A percentile compares a stretch with the other conserved stretches of the same genome.
Conservation (phyloP, 2,888 invertebrate genomes). For the Cecidostiba fungosa region DNA sequence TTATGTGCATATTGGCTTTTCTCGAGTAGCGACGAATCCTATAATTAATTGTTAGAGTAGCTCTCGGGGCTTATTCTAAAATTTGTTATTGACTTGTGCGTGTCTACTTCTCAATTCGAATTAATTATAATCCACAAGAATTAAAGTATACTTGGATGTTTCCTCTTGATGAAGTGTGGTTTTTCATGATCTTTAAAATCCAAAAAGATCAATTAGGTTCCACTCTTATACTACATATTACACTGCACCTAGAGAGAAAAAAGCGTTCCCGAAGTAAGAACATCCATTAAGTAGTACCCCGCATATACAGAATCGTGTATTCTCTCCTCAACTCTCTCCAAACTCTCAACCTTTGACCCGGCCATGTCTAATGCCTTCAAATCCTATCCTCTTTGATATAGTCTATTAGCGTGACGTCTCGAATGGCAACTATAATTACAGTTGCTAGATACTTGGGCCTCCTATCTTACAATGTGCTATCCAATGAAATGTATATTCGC, state of each 20-base stretch:
- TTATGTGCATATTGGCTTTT: conserved; percentile 64
- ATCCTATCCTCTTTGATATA: too few relatives aligned
- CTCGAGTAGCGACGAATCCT: conserved; percentile 55
- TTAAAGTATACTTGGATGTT: conserved; percentile 23
- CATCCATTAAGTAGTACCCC: too few relatives aligned
- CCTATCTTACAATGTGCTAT: too few relatives aligned
- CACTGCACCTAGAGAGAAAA: not conserved
- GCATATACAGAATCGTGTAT: not conserved
- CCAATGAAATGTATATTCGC: too few relatives aligned
- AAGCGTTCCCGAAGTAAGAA: not conserved
- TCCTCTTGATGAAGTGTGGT: not conserved
- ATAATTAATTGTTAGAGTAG: conserved; percentile 59
- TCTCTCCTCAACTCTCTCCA: too few relatives aligned
- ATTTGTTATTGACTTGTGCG: conserved; percentile 55
- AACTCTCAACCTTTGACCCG: too few relatives aligned
- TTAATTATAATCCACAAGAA: conserved; percentile 18
- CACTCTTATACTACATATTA: too few relatives aligned
- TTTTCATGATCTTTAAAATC: not conserved
- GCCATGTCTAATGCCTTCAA: too few relatives aligned
- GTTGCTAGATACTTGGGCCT: too few relatives aligned
- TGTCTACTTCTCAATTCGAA: conserved; percentile 39
- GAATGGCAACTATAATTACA: too few relatives aligned
- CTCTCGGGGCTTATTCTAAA: conserved; percentile 44
- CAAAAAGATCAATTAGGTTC: too few relatives aligned
- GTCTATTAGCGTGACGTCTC: too few relatives aligned